A percentile compares a stretch with the other conserved stretches of the same genome.
phyloP scores from a whole-genome alignment of 2,888 invertebrate species.

The Cephonodes hylas region DNA sequence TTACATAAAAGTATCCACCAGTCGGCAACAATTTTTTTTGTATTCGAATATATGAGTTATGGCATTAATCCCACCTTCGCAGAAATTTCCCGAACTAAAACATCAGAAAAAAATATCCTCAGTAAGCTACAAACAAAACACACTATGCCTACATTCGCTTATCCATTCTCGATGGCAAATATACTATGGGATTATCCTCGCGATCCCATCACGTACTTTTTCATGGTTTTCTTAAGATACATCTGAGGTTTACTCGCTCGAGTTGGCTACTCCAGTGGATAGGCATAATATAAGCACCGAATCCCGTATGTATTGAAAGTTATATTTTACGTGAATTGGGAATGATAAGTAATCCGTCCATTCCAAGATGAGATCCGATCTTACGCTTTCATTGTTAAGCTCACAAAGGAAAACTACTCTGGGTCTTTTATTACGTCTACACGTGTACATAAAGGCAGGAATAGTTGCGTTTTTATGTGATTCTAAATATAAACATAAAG shows the following conservation, averaged over 20 bases:
- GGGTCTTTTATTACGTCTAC: not conserved
- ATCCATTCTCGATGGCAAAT: not conserved
- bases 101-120: not conserved
- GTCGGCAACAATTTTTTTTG: no score
- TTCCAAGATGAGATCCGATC: slow-evolving; percentile 54
- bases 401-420: slow-evolving; percentile 42
- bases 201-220: not conserved
- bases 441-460: not conserved
- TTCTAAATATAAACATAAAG: not conserved
- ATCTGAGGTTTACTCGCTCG: slow-evolving; percentile 5
- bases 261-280: slow-evolving; percentile 8
- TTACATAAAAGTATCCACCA: no score
- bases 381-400: slow-evolving; percentile 47
- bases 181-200: not conserved
- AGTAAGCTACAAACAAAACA: not conserved
- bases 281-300: slow-evolving; percentile 19
- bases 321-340: slow-evolving; percentile 48
- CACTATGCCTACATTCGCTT: not conserved
- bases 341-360: slow-evolving; percentile 49
- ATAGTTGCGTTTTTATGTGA: not conserved
- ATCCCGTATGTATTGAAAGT: slow-evolving; percentile 32
- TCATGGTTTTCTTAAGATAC: not conserved
- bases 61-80: not conserved
- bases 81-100: not conserved
- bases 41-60: not conserved